phyloP scores from a whole-genome alignment of 1,140 invertebrate genomes.

The Zophobas morio region DNA sequence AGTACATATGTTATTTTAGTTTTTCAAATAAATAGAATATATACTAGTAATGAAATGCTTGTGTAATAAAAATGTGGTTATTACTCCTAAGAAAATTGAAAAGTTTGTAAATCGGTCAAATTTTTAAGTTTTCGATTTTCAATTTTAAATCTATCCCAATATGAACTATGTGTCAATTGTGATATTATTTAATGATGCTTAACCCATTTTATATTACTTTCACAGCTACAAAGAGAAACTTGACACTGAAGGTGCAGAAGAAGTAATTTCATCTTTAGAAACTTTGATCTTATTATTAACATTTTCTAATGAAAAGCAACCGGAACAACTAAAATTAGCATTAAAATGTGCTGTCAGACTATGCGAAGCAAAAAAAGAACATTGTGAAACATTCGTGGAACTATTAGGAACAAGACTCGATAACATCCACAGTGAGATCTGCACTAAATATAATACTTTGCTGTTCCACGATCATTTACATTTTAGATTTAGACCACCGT shows the following conservation, averaged over 20 bases:
- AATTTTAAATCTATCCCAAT: no score
- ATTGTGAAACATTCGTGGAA: constrained; percentile 77
- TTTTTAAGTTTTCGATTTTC: no score
- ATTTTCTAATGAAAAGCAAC: constrained; percentile 68
- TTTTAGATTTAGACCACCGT: constrained; percentile 62
- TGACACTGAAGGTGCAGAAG: constrained; percentile 74
- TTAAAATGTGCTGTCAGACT: constrained; percentile 81
- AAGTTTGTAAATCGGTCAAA: no score
- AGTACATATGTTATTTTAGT: no score
- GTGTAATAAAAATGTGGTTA: no score
- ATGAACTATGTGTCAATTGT: no score
- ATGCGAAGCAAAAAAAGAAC: constrained; percentile 73
- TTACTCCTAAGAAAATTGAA: no score
- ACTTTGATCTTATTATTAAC: constrained; percentile 78
- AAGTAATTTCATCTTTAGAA: constrained; percentile 78
- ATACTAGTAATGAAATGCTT: no score
- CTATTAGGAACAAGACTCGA: constrained; percentile 73
- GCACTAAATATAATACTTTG: constrained; percentile 7
- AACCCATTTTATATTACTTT: constrained; percentile 19
- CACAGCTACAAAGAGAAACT: constrained; percentile 77
- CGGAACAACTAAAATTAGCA: constrained; percentile 75
- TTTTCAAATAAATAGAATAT: no score
- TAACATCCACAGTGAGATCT: constrained; percentile 64
- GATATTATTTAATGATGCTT: no score
- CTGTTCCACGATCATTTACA: background rate